These are phyloP conservation scores for Neotoxoptera formosana DNA, from an alignment of 1,140 invertebrate species.

Conservation along the genomic window DNA sequence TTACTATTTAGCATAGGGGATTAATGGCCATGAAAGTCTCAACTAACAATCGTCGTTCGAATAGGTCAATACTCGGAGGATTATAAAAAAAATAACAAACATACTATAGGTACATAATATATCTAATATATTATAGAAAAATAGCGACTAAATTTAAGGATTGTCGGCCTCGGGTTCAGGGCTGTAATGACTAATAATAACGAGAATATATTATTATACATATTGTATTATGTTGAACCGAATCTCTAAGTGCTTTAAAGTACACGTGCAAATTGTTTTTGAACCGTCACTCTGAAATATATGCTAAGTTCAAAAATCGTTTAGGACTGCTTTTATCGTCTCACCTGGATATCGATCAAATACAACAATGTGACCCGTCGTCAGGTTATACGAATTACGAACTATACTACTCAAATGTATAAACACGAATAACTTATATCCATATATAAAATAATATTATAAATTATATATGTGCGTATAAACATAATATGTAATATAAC, in stretches of 20 bases:
- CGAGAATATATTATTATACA: not conserved
- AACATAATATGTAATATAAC: not conserved
- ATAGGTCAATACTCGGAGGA: conserved; percentile 21
- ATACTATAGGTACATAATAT: not conserved
- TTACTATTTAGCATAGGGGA: not conserved
- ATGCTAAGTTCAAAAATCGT: not conserved
- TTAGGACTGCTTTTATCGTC: not conserved
- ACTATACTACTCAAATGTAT: not conserved
- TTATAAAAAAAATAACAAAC: not conserved
- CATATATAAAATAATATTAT: not conserved
- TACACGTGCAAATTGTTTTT: not conserved
- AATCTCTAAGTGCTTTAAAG: not conserved
- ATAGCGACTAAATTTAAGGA: not conserved
- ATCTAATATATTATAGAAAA: not conserved
- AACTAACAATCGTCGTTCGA: not conserved
- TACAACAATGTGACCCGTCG: not conserved
- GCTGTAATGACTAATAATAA: not conserved
- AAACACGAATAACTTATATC: not conserved
- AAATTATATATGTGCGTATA: not conserved
- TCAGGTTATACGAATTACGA: not conserved
- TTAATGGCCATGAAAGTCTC: not conserved
- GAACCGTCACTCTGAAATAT: not conserved
- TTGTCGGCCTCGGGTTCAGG: not conserved
- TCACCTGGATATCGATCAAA: not conserved
- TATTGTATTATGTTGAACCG: not conserved